These are phyloP conservation scores for Odocoileus hemionus DNA, from an alignment of 2,113 vertebrate species.

Conservation along the genomic window DNA sequence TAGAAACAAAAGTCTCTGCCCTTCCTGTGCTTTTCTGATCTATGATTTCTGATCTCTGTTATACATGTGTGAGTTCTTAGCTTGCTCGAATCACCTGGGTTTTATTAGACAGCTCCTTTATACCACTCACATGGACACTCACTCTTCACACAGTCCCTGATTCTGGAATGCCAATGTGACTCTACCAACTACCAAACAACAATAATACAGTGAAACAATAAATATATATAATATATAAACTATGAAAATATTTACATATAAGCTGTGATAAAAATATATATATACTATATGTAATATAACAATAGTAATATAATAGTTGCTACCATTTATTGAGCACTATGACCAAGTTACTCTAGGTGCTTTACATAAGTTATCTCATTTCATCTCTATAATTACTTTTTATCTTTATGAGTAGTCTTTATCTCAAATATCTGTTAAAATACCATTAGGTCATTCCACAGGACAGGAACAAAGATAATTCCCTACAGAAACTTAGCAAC, in stretches of 20 bases:
- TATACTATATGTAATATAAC: not conserved
- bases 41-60: not conserved
- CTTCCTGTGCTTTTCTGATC: not conserved
- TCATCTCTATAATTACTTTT: not conserved
- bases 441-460: constrained; percentile 24
- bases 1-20: not conserved
- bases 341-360: not conserved
- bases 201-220: not conserved
- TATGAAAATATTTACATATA: not conserved
- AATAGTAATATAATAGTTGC: not conserved
- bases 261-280: not conserved
- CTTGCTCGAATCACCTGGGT: not conserved
- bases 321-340: not conserved
- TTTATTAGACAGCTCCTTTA: not conserved
- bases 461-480: constrained; percentile 11
- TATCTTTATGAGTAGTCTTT: constrained; percentile 45
- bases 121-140: not conserved
- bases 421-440: constrained; percentile 47
- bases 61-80: not conserved
- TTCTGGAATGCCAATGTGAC: not conserved
- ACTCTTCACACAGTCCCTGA: not conserved
- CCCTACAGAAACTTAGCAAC: not conserved
- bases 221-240: not conserved
- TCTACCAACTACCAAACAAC: not conserved
- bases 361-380: not conserved